A percentile compares a stretch with the other conserved stretches of the same genome.
These are phyloP conservation scores for Ranitomeya variabilis DNA, from an alignment of 2,113 vertebrate genomes.

Conservation along the genomic window DNA sequence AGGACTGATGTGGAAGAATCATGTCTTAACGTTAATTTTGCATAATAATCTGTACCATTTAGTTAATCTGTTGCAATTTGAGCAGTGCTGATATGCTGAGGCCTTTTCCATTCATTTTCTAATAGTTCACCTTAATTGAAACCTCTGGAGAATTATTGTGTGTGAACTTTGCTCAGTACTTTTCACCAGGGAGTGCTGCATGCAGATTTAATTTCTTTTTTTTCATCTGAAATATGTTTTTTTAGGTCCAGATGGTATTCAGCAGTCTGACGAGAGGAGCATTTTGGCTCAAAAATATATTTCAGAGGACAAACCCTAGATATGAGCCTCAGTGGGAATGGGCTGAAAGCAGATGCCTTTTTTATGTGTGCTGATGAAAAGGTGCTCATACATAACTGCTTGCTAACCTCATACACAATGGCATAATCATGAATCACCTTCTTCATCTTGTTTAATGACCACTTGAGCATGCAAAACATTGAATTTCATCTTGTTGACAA, in stretches of 20 bases:
- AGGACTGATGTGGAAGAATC: conserved; percentile 18
- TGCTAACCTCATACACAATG: neutral
- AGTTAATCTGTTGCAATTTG: conserved; percentile 20
- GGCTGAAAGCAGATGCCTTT: conserved; percentile 62
- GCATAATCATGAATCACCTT: conserved; percentile 57
- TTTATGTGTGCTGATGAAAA: conserved; percentile 34
- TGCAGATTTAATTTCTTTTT: conserved; percentile 8
- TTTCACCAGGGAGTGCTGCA: conserved; percentile 29
- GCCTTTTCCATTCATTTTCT: neutral
- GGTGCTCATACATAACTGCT: conserved; percentile 49
- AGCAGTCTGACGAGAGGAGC: conserved; percentile 36
- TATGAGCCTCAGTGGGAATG: conserved; percentile 20
- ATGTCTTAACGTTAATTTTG: conserved; percentile 23
- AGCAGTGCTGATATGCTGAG: neutral
- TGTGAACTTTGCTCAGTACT: conserved; percentile 57
- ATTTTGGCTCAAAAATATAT: conserved; percentile 6
- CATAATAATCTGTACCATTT: conserved; percentile 17
- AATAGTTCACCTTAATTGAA: conserved; percentile 7
- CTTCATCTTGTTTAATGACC: conserved; percentile 47
- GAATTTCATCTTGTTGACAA: conserved; percentile 64
- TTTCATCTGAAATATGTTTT: conserved; percentile 12
- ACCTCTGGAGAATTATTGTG: conserved; percentile 32
- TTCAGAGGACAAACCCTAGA: conserved; percentile 52
- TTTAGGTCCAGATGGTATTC: conserved; percentile 57
- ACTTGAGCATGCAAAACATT: conserved; percentile 53